phyloP scores from a whole-genome alignment of 2,888 invertebrate genomes.

The Limnephilus auricula region DNA sequence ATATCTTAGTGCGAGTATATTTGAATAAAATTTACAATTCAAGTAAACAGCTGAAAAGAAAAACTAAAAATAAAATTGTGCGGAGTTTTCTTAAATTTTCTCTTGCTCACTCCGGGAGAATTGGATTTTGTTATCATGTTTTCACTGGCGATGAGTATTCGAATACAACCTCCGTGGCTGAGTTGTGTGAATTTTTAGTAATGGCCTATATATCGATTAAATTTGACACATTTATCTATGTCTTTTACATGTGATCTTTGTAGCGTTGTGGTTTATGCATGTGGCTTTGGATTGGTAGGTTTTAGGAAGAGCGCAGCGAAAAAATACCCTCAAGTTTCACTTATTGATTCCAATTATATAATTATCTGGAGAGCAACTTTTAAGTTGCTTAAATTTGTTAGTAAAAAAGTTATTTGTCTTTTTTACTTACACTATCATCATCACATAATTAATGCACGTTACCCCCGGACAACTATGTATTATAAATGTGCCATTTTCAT shows the following conservation, averaged over 20 bases:
- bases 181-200: neutral
- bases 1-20: neutral
- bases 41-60: neutral
- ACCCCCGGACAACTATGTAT: too few species aligned
- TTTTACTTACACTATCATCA: too few species aligned
- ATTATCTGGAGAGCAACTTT: too few species aligned
- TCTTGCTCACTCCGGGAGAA: neutral
- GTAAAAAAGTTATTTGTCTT: too few species aligned
- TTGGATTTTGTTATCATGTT: neutral
- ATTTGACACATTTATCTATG: too few species aligned
- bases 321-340: too few species aligned
- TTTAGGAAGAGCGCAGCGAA: neutral
- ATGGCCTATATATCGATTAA: too few species aligned
- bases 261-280: neutral
- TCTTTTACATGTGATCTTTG: too few species aligned
- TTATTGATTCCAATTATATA: too few species aligned
- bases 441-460: too few species aligned
- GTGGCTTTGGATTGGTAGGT: neutral
- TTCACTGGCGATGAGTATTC: neutral
- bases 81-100: neutral
- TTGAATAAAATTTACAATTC: neutral
- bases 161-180: neutral
- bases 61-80: neutral
- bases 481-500: too few species aligned
- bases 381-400: too few species aligned